Conservation (phyloP, 2,797 vertebrate species). For the Ceyx erithaca region DNA sequence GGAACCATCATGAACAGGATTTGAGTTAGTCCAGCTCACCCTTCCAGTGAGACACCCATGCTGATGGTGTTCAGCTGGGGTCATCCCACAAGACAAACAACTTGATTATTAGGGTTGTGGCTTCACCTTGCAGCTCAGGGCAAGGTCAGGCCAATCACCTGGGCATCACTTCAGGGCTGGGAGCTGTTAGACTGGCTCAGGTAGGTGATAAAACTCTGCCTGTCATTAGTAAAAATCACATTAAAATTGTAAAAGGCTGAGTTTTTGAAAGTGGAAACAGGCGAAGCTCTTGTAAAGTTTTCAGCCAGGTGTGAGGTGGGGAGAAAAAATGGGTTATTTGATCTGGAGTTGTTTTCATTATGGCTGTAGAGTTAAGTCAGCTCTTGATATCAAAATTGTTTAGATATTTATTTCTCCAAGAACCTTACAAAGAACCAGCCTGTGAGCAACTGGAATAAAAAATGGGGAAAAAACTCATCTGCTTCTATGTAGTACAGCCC, state of each 20-base stretch:
- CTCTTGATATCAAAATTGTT: not conserved
- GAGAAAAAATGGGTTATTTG: not conserved
- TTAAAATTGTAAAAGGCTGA: not conserved
- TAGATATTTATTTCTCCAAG: not conserved
- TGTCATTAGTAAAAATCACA: not conserved
- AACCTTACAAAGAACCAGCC: not conserved
- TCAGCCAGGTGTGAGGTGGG: not conserved
- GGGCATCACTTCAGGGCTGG: not conserved
- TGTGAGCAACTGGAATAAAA: not conserved
- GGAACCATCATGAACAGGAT: not conserved
- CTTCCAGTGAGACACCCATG: not conserved
- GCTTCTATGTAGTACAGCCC: not conserved
- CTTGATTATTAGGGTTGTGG: not conserved
- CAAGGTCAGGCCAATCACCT: not conserved
- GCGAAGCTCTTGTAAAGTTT: not conserved
- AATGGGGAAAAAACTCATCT: not conserved
- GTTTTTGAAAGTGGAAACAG: not conserved
- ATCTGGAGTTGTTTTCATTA: not conserved
- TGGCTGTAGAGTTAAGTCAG: not conserved
- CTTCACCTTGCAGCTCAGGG: not conserved
- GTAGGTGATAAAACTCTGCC: not conserved
- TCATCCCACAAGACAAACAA: not conserved
- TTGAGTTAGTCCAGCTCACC: not conserved
- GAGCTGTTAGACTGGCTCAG: not conserved
- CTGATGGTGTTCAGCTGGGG: accelerated